Percentiles rank a stretch among this genome's conserved stretches.
Conservation (phyloP, 2,797 vertebrate species). For the Menidia menidia region DNA sequence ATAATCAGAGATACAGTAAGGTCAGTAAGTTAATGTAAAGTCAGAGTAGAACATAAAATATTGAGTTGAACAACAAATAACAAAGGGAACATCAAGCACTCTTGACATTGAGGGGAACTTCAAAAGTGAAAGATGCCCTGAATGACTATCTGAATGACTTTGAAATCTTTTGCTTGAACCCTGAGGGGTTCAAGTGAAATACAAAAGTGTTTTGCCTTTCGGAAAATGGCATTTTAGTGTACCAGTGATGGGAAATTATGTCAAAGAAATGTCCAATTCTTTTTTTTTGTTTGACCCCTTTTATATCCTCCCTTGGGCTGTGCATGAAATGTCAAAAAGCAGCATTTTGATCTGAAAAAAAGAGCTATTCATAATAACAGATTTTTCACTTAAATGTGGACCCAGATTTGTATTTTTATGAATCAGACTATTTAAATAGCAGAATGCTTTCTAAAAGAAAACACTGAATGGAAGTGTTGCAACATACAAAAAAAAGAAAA, state of each 20-base stretch:
- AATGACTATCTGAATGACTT: neutral
- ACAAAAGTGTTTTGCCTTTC: conserved; percentile 33
- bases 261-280: conserved; percentile 11
- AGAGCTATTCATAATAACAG: conserved; percentile 67
- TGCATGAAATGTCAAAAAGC: conserved; percentile 36
- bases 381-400: conserved; percentile 32
- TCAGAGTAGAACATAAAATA: conserved; percentile 12
- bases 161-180: conserved; percentile 17
- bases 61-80: conserved; percentile 8
- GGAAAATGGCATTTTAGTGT: conserved; percentile 18
- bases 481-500: conserved; percentile 6
- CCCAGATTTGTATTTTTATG: conserved; percentile 44
- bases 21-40: neutral
- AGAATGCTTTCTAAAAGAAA: conserved; percentile 22
- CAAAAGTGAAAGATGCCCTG: conserved; percentile 1
- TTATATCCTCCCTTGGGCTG: conserved; percentile 17
- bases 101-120: conserved; percentile 26
- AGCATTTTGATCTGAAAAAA: conserved; percentile 42
- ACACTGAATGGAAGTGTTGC: conserved; percentile 1
- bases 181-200: neutral
- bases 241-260: conserved; percentile 31
- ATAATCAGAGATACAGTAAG: neutral
- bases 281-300: conserved; percentile 18
- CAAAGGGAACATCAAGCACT: conserved; percentile 10
- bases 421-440: conserved; percentile 28